Percentiles rank a stretch among this genome's conserved stretches.
phyloP scores from a whole-genome alignment of 1,140 invertebrate genomes.

The Aphelenchoides fujianensis region DNA sequence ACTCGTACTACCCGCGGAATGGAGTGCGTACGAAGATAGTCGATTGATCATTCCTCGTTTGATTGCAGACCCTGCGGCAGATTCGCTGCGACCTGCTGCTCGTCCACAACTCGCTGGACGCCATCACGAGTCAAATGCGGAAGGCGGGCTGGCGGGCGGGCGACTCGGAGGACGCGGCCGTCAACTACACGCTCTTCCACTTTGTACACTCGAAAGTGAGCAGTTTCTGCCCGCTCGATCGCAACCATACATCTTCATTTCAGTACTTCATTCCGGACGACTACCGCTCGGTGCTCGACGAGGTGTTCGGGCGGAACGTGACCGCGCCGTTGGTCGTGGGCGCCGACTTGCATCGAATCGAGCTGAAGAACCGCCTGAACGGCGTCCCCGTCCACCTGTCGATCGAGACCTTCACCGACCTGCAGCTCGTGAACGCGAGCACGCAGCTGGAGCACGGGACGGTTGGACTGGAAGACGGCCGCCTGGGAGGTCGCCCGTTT shows the following conservation, averaged over 20 bases:
- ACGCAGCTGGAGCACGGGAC: background rate
- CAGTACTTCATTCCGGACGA: background rate
- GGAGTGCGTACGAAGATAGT: slow-evolving; percentile 5
- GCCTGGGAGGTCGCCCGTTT: background rate
- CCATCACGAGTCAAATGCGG: background rate
- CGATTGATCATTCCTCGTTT: too few relatives aligned
- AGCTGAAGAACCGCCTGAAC: background rate
- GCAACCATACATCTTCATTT: background rate
- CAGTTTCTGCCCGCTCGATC: background rate
- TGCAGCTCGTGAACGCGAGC: background rate
- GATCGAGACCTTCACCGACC: background rate
- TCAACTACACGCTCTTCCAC: slow-evolving; percentile 15
- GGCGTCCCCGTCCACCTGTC: background rate
- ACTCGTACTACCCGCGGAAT: slow-evolving; percentile 7
- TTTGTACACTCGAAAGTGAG: background rate
- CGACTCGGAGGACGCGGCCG: background rate
- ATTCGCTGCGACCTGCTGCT: slow-evolving; percentile 3
- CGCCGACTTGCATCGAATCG: background rate
- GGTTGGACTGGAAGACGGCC: background rate
- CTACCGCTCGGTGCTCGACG: background rate
- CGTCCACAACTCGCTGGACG: slow-evolving; percentile 2
- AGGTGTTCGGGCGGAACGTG: slow-evolving; percentile 7
- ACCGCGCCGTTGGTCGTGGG: background rate
- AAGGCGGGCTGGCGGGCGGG: background rate
- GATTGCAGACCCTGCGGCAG: background rate